phyloP scores from a whole-genome alignment of 2,888 invertebrate species.

The Drosophila neonasuta region DNA sequence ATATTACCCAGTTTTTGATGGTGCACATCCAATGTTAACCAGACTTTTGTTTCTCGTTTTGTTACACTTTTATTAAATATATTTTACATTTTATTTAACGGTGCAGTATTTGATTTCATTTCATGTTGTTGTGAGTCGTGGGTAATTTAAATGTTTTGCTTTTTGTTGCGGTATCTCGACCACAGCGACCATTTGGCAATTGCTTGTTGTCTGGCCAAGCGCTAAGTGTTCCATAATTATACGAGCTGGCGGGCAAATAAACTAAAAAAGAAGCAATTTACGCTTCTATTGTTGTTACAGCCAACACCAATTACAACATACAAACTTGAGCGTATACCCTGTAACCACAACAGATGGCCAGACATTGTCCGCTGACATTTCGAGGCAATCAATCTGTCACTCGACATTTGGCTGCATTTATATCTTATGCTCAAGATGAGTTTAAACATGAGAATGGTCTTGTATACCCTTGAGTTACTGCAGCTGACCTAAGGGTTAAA shows the following conservation, averaged over 20 bases:
- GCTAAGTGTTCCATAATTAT: conserved; percentile 67
- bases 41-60: conserved; percentile 23
- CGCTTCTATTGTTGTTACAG: conserved; percentile 28
- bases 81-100: conserved; percentile 6
- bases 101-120: conserved; percentile 4
- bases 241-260: conserved; percentile 27
- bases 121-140: conserved; percentile 4
- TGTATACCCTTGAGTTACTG: too few relatives aligned
- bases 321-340: conserved; percentile 10
- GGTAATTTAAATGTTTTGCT: conserved; percentile 41
- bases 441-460: too few relatives aligned
- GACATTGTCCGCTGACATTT: background rate
- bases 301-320: conserved; percentile 42
- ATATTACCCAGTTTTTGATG: conserved; percentile 10
- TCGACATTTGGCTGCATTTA: background rate
- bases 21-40: conserved; percentile 5
- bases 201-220: conserved; percentile 52
- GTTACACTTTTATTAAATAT: conserved; percentile 2
- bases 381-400: background rate
- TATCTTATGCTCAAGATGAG: too few relatives aligned
- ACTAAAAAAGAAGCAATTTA: conserved; percentile 24
- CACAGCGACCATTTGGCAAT: conserved; percentile 35
- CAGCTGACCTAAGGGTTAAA: too few relatives aligned
- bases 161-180: conserved; percentile 37
- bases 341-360: conserved; percentile 1